These are phyloP conservation scores for Atherinosoma microstoma DNA, from an alignment of 2,797 vertebrate species.

Conservation along the genomic window DNA sequence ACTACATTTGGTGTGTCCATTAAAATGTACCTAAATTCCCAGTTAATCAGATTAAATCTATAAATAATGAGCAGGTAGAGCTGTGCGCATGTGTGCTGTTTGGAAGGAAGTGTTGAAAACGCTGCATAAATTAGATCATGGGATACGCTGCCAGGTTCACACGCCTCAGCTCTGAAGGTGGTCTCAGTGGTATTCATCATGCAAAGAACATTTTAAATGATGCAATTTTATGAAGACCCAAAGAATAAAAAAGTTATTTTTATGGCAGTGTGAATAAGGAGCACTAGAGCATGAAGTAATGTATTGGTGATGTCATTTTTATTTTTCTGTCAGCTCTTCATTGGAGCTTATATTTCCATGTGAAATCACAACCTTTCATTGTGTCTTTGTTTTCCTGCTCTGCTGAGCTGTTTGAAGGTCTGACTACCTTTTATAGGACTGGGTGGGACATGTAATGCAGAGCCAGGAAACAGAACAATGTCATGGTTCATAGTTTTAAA, in stretches of 20 bases:
- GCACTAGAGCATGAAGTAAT: background rate
- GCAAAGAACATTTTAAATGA: slow-evolving; percentile 17
- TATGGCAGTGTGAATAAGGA: slow-evolving; percentile 3
- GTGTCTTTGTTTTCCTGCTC: background rate
- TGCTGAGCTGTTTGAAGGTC: slow-evolving; percentile 13
- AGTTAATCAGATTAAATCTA: slow-evolving; percentile 9
- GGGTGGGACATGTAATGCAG: slow-evolving; percentile 12
- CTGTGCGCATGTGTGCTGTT: background rate
- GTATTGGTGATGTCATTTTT: background rate
- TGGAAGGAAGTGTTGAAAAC: background rate
- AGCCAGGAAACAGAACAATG: slow-evolving; percentile 39
- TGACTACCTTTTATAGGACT: slow-evolving; percentile 21
- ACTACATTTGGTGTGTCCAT: slow-evolving; percentile 27
- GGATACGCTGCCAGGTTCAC: slow-evolving; percentile 14
- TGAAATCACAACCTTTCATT: slow-evolving; percentile 21
- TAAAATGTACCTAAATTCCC: slow-evolving; percentile 30
- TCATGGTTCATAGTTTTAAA: no score
- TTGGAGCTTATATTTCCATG: background rate
- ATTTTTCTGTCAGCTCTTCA: background rate
- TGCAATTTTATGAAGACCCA: slow-evolving; percentile 13
- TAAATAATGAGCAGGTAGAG: slow-evolving; percentile 4
- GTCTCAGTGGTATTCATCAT: slow-evolving; percentile 8
- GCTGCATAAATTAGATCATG: slow-evolving; percentile 30
- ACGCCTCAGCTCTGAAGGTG: slow-evolving; percentile 7
- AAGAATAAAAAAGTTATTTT: slow-evolving; percentile 13